Conservation (phyloP, 1,140 invertebrate genomes). For the Cyphomyrmex costatus region DNA sequence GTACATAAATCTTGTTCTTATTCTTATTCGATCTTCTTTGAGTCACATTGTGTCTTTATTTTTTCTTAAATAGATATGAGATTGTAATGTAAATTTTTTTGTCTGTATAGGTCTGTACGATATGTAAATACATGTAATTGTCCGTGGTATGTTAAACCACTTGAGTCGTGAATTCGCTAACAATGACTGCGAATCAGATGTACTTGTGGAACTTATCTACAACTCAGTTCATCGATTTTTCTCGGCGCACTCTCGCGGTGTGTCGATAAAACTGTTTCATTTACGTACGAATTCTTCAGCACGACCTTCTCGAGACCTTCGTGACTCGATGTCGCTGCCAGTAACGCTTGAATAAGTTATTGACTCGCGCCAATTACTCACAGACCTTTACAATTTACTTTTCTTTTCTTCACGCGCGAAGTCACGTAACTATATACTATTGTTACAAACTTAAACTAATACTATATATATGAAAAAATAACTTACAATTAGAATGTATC, state of each 20-base stretch:
- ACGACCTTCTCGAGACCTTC: neutral
- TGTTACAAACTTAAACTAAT: neutral
- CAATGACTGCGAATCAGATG: neutral
- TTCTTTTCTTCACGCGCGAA: neutral
- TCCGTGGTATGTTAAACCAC: neutral
- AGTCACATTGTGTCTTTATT: neutral
- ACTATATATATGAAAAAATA: neutral
- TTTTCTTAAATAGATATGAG: neutral
- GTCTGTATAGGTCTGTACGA: neutral
- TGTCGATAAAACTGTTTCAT: slow-evolving; percentile 19
- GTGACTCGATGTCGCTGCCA: neutral
- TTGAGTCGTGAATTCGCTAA: neutral
- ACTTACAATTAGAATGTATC: neutral
- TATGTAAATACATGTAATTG: neutral
- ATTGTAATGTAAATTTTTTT: neutral
- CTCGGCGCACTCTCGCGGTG: slow-evolving; percentile 21
- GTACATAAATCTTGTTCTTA: neutral
- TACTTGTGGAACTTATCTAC: neutral
- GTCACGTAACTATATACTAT: neutral
- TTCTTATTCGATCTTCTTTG: slow-evolving; percentile 3
- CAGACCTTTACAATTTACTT: slow-evolving; percentile 17
- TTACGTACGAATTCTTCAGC: slow-evolving; percentile 23
- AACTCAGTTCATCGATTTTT: slow-evolving; percentile 56
- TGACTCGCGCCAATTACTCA: neutral
- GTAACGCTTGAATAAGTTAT: slow-evolving; percentile 51